Evolutionary conservation across 2,888 invertebrate species (phyloP).

Genomic region (Pteria penguin): DNA sequence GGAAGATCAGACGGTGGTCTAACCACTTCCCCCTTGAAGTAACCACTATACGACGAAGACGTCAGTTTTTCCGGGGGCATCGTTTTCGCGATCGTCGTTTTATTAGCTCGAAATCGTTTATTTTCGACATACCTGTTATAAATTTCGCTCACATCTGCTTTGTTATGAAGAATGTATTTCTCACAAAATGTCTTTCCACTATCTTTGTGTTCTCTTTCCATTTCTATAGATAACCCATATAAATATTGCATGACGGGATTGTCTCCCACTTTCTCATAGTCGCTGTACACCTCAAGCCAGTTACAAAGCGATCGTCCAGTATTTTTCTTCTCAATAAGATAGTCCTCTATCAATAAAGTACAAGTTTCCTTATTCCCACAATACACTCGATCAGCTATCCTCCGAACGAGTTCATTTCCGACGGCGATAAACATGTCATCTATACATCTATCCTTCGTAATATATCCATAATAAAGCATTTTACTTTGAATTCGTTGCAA

Average conservation of each 20-base stretch:
- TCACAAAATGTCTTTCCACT: background rate
- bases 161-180: background rate
- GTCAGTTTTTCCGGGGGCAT: background rate
- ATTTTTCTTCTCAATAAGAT: background rate
- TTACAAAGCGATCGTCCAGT: background rate
- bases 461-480: constrained; percentile 14
- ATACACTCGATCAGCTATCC: constrained; percentile 4
- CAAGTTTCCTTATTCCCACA: background rate
- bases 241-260: background rate
- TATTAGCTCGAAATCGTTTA: background rate
- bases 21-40: background rate
- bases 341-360: background rate
- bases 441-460: background rate
- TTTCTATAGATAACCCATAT: background rate
- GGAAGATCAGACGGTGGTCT: background rate
- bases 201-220: background rate
- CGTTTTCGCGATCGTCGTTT: background rate
- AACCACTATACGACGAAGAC: too few species aligned
- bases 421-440: constrained; percentile 35
- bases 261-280: background rate
- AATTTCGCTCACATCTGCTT: background rate
- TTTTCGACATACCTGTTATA: background rate
- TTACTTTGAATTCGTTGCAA: constrained; percentile 4
- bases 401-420: constrained; percentile 14
- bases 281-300: constrained; percentile 24